Base-by-base conservation (phyloP, 1,140 invertebrate species). In the Macrotrachela quadricornifera region DNA sequence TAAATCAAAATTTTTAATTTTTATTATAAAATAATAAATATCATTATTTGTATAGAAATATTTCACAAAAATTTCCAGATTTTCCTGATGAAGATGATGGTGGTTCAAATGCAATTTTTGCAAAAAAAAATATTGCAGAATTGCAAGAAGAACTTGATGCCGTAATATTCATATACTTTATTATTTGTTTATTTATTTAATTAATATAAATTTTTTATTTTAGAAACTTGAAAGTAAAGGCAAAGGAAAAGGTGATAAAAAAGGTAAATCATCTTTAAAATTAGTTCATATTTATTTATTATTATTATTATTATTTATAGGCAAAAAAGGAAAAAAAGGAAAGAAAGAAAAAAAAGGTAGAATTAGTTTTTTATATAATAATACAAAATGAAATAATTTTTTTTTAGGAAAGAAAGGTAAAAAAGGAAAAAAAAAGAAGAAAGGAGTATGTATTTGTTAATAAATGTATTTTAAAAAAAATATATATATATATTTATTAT, bases 11-110 rank as follows among this genome's bases (percentile, higher is more conserved):
- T n/a, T n/a, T n/a, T 15, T 10, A 11, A 43, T 38, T 12, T 30
- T 15, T 37, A 40, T 13, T 30, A n/a, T n/a, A n/a, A n/a, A n/a
- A n/a, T n/a, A 13, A 11, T 38, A 39, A 18, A 14, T 47, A 49
- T 37, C 13, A 18, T 48, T 38, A 50, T 51, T 51, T 9, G 36
- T 21, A 1, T 45, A 70, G 69, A 57, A 68, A 71, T 65, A 62
- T 63, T 56, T 83, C 82, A 17, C 83, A 82, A 21, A 85, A 83
- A 69, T 80, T 91, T 64, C 85, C 86, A 0, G 83, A 88, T 59
- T 79, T 85, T 60, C 85, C 86, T 4, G 79, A 82, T n/a, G 82
- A 80, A 51, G 85, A 88, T 64, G 79, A 80, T 60, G 84, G 85
- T 16, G 83, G 85, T 1, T 87, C 84, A 1, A 72, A 79, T 56